These are phyloP conservation scores for Chaunax sp. DNA, from an alignment of 2,797 vertebrate species.

Conservation along the genomic window DNA sequence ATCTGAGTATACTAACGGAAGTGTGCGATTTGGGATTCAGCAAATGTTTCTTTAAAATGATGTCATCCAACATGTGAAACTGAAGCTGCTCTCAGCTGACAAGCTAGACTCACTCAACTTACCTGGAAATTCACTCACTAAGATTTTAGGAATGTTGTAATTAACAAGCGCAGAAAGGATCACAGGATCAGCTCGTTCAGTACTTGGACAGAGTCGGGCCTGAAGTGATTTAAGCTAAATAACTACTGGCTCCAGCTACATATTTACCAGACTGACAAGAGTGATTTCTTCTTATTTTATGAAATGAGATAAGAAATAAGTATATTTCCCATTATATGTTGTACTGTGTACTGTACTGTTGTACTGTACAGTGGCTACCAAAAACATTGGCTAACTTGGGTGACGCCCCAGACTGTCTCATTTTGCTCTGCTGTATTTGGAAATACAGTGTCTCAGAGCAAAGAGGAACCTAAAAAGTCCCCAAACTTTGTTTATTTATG, in stretches of 20 bases:
- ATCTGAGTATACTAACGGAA: too few species aligned
- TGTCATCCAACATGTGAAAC: too few species aligned
- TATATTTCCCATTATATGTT: too few species aligned
- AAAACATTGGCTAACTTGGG: not conserved
- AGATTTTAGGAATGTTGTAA: not conserved
- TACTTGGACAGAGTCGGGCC: too few species aligned
- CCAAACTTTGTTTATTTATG: constrained; percentile 33
- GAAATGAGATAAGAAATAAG: too few species aligned
- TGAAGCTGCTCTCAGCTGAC: too few species aligned
- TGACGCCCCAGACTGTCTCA: constrained; percentile 25
- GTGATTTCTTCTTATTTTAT: too few species aligned
- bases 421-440: constrained; percentile 30
- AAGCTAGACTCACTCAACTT: not conserved
- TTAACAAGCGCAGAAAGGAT: not conserved
- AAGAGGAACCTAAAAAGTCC: constrained; percentile 63
- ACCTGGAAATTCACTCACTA: not conserved
- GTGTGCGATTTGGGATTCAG: too few species aligned
- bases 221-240: not conserved
- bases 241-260: not conserved
- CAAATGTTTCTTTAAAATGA: too few species aligned
- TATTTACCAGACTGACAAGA: not conserved
- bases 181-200: too few species aligned
- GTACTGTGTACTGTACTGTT: too few species aligned
- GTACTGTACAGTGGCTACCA: constrained; percentile 17
- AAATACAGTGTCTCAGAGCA: constrained; percentile 16